These are phyloP conservation scores for Pampusana beccarii DNA, from an alignment of 2,113 vertebrate genomes.

Conservation along the genomic window DNA sequence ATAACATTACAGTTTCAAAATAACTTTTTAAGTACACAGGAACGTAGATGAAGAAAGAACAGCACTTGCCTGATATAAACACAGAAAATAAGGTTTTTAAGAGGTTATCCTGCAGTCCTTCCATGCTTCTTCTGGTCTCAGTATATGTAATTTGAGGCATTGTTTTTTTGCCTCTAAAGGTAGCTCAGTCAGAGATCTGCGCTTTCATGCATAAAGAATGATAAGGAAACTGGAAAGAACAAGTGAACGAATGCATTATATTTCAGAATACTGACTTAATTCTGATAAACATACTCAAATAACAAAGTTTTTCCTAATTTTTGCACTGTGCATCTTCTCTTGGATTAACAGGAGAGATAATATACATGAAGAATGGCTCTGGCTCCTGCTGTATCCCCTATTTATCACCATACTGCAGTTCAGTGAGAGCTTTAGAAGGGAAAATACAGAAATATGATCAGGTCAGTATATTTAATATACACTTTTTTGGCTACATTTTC, in stretches of 20 bases:
- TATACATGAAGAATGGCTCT: background rate
- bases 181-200: background rate
- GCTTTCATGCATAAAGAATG: background rate
- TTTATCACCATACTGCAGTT: background rate
- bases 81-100: background rate
- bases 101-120: background rate
- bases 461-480: background rate
- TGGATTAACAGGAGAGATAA: background rate
- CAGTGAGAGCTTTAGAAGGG: background rate
- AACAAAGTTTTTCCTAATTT: background rate
- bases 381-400: background rate
- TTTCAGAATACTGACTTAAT: background rate
- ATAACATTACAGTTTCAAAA: conserved; percentile 11
- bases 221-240: background rate
- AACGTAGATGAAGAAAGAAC: background rate
- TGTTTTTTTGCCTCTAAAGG: background rate
- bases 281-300: background rate
- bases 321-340: background rate
- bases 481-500: background rate
- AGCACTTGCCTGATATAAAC: background rate
- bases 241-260: background rate
- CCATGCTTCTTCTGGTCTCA: background rate
- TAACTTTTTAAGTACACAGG: conserved; percentile 1
- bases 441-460: background rate
- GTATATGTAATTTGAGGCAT: background rate